Evolutionary conservation across 2,888 invertebrate species (phyloP).

Genomic region (Tetropium fuscum): DNA sequence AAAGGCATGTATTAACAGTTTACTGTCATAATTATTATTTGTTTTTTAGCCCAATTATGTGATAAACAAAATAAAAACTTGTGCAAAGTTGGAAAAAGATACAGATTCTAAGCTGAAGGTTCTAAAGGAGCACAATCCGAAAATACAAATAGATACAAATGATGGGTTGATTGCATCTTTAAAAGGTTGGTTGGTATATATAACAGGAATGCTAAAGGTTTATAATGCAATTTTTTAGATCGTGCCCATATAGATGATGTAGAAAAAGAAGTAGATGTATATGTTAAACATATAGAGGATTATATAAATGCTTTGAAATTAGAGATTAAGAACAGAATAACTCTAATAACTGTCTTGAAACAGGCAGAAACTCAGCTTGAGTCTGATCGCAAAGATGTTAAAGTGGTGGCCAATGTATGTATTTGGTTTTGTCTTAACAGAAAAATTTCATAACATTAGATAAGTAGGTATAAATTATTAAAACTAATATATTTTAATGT

Average conservation of each 20-base stretch:
- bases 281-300: conserved; percentile 81
- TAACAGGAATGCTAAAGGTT: not conserved
- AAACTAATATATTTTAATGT: conserved; percentile 1
- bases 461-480: not conserved
- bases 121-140: conserved; percentile 77
- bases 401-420: conserved; percentile 94
- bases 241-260: conserved; percentile 88
- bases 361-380: conserved; percentile 90
- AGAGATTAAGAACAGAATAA: conserved; percentile 85
- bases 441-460: too few relatives aligned
- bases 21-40: not conserved
- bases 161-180: conserved; percentile 83
- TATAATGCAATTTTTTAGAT: conserved; percentile 68
- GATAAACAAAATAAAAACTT: conserved; percentile 80
- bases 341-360: conserved; percentile 81
- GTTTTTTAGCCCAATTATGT: conserved; percentile 75
- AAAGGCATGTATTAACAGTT: too few relatives aligned
- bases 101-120: conserved; percentile 78
- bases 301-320: conserved; percentile 84
- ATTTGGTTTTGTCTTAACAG: conserved; percentile 15
- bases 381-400: conserved; percentile 93
- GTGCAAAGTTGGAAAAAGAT: conserved; percentile 78
- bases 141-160: conserved; percentile 69
- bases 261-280: conserved; percentile 87
- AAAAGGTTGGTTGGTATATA: conserved; percentile 73